Conservation (phyloP, 2,797 vertebrate genomes). For the Notamacropus eugenii region DNA sequence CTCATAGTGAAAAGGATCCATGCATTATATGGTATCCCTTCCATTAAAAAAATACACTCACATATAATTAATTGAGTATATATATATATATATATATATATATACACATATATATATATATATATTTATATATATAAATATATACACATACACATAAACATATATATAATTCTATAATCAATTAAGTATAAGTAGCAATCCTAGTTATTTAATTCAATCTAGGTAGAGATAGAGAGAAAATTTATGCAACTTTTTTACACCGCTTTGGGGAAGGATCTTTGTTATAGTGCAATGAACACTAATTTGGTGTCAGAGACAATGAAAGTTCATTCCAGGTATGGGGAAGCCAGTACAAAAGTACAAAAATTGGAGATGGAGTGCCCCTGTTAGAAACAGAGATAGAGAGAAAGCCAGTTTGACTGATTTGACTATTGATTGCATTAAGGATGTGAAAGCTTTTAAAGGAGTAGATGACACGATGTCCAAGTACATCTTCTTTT, state of each 20-base stretch:
- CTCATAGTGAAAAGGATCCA: neutral
- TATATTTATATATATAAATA: too few relatives aligned
- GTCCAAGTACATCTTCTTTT: neutral
- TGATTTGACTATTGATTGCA: neutral
- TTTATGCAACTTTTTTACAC: neutral
- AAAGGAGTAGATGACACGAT: neutral
- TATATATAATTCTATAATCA: neutral
- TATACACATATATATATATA: too few relatives aligned
- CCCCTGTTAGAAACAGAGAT: neutral
- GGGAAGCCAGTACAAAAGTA: neutral
- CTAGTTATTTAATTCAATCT: neutral
- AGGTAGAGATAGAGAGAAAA: neutral
- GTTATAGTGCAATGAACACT: neutral
- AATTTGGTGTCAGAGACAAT: neutral
- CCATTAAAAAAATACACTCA: too few relatives aligned
- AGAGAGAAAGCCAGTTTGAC: neutral
- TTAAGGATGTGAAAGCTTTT: neutral
- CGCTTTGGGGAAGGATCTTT: neutral
- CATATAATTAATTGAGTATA: too few relatives aligned
- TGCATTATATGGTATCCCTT: neutral
- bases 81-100: too few relatives aligned
- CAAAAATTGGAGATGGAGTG: neutral
- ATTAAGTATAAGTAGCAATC: neutral
- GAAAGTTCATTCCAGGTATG: neutral
- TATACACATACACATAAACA: too few relatives aligned